These are phyloP conservation scores for Quadriops clusia DNA, from an alignment of 2,888 invertebrate species.

Conservation along the genomic window DNA sequence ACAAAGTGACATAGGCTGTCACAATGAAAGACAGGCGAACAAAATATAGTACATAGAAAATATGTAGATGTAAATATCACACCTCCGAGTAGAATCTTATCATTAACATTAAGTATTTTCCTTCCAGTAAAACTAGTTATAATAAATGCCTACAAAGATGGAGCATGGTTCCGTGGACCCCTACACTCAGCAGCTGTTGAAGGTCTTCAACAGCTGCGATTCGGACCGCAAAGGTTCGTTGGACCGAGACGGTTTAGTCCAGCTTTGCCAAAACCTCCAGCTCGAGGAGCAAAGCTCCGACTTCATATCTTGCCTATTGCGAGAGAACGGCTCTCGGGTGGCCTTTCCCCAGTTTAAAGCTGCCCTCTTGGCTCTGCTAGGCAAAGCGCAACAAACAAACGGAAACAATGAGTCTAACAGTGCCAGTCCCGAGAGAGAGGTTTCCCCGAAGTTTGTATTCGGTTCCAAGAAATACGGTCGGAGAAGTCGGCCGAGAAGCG, in stretches of 20 bases:
- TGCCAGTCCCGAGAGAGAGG: slow-evolving; percentile 52
- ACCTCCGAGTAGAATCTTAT: slow-evolving; percentile 1
- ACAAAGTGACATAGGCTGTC: too few species aligned
- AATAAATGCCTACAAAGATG: slow-evolving; percentile 17
- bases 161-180: slow-evolving; percentile 44
- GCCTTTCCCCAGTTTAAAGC: slow-evolving; percentile 67
- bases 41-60: too few species aligned
- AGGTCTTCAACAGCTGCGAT: slow-evolving; percentile 71
- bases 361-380: slow-evolving; percentile 59
- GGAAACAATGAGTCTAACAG: slow-evolving; percentile 21
- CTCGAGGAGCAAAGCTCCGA: slow-evolving; percentile 59
- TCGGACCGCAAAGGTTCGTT: slow-evolving; percentile 55
- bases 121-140: slow-evolving; percentile 7
- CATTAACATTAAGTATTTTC: slow-evolving; percentile 7
- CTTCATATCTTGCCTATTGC: slow-evolving; percentile 48
- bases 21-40: too few species aligned
- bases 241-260: slow-evolving; percentile 52
- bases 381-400: slow-evolving; percentile 40
- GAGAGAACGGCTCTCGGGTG: slow-evolving; percentile 40
- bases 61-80: slow-evolving; percentile 3
- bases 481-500: slow-evolving; percentile 49
- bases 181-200: slow-evolving; percentile 70
- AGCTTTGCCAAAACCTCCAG: slow-evolving; percentile 65
- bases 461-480: slow-evolving; percentile 68
- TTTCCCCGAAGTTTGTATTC: slow-evolving; percentile 59